These are phyloP conservation scores for Synergus gifuensis DNA, from an alignment of 2,888 invertebrate species.

Conservation along the genomic window DNA sequence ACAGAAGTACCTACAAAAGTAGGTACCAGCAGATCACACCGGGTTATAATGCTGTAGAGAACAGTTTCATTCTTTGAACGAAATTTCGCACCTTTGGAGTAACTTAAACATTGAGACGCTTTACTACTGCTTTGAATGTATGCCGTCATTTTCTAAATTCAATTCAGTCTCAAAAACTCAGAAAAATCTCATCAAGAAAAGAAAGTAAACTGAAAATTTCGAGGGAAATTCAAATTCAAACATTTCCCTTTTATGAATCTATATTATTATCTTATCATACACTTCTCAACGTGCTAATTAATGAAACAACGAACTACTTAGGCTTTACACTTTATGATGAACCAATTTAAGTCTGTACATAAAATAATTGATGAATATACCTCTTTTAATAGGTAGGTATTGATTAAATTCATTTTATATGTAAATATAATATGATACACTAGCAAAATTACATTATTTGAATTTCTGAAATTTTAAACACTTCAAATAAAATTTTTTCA, in stretches of 20 bases:
- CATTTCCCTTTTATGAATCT: neutral
- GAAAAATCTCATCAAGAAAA: conserved; percentile 14
- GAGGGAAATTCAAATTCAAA: neutral
- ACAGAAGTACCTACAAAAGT: conserved; percentile 46
- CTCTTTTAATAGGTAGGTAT: too few species aligned
- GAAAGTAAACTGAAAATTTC: too few species aligned
- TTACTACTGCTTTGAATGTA: conserved; percentile 10
- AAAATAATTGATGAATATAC: too few species aligned
- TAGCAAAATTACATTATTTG: too few species aligned
- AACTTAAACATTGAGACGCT: conserved; percentile 8
- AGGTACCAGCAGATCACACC: conserved; percentile 22
- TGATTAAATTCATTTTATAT: neutral
- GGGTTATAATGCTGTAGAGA: conserved; percentile 9
- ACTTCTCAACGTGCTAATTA: neutral
- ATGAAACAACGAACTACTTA: neutral
- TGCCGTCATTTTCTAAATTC: neutral
- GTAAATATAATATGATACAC: too few species aligned
- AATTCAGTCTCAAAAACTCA: conserved; percentile 16
- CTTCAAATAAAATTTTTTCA: too few species aligned
- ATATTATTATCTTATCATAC: neutral
- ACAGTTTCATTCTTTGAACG: conserved; percentile 18
- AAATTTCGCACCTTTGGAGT: conserved; percentile 25
- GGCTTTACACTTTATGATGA: conserved; percentile 8
- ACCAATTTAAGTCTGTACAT: too few species aligned
- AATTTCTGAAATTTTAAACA: too few species aligned